These are phyloP conservation scores for Lepidurus packardi DNA, from an alignment of 1,140 invertebrate species.

Conservation along the genomic window DNA sequence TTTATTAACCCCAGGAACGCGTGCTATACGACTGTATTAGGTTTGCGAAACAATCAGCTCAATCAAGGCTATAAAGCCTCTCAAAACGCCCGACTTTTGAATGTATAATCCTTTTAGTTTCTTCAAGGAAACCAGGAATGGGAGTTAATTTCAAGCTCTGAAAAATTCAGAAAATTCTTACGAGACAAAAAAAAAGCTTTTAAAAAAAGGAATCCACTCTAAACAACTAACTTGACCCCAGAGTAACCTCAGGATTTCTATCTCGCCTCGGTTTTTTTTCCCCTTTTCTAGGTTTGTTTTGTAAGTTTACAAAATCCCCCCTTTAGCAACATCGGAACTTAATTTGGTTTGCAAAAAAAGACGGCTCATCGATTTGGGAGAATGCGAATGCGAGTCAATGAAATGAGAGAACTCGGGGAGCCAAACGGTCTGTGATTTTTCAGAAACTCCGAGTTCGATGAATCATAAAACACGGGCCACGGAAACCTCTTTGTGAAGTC, in stretches of 20 bases:
- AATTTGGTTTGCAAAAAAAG: background rate
- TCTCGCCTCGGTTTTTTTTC: background rate
- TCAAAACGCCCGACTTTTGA: background rate
- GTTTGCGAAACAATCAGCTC: constrained; percentile 10
- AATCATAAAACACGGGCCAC: constrained; percentile 15
- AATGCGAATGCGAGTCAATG: background rate
- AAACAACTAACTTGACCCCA: background rate
- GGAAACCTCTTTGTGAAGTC: background rate
- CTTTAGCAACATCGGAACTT: background rate
- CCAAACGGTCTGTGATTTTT: background rate
- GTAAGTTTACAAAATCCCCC: background rate
- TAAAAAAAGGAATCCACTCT: background rate
- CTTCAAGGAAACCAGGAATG: background rate
- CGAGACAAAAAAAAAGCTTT: no score
- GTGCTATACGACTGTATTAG: background rate
- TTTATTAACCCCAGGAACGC: background rate
- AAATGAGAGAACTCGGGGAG: background rate
- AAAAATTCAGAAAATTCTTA: no score
- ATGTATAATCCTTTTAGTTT: background rate
- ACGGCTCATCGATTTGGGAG: background rate
- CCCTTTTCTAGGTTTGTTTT: background rate
- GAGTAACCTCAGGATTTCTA: background rate
- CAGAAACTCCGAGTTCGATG: background rate
- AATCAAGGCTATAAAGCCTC: background rate
- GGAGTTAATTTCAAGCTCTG: no score